Base-by-base conservation (phyloP, 2,888 invertebrate species). In the Adelognathus sp. region DNA sequence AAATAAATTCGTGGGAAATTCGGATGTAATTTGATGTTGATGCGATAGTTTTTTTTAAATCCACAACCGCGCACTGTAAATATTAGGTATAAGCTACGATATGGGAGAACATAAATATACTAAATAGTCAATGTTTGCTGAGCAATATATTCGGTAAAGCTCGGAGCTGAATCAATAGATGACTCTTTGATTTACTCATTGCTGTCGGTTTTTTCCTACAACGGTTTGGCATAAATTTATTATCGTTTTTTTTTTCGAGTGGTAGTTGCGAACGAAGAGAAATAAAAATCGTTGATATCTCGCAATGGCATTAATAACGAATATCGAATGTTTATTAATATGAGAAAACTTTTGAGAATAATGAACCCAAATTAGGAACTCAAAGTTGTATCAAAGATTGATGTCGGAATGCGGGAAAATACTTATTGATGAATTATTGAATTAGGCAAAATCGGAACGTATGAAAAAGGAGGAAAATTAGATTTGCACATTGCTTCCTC, bases 1-100 rank as follows among this genome's bases (percentile, higher is more conserved):
- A 33, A 67, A 52, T 54, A 71, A 29, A 70, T 64, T 64, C 81
- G 77, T 81, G 81, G 81, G 80, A 81, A 81, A 81, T 73, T 63
- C 41, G 36, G 44, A 58, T 72, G 75, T 71, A 54, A 80, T 81
- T 77, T 46, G 14, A 69, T 69, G 39, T 77, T 81, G 41, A 81
- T 80, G 61, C 18, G 24, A 52, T 16, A 39, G 72, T 52, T 69
- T 56, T 61, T 56, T 46, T 21, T 24, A 46, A 67, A 63, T 18
- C 33, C 27, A 21, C 16, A 21, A 9, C 16, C 33, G 16, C 31
- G 9, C 5, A 27, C 50, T 16, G 46, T n/a, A 63, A 74, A 74
- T 61, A 67, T 50, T 16, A 24, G 24, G 4, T n/a, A 27, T 27
- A 50, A 66, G 39, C 39, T 31, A 11, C 39, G n/a, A n/a, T n/a